phyloP scores from a whole-genome alignment of 1,140 invertebrate genomes.

The Papilio aristodemus region DNA sequence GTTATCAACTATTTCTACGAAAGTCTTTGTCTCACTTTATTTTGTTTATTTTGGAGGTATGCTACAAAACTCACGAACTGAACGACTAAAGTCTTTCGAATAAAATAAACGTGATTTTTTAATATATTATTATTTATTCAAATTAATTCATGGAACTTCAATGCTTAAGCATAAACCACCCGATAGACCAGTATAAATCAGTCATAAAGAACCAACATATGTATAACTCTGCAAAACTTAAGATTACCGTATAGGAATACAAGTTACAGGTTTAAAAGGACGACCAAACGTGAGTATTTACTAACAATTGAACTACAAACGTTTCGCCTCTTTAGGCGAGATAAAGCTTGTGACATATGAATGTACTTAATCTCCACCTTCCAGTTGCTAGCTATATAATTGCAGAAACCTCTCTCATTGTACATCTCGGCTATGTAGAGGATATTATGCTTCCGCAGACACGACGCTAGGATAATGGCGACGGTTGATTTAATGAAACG shows the following conservation, averaged over 20 bases:
- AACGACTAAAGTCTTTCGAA: too few relatives aligned
- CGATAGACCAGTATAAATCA: too few relatives aligned
- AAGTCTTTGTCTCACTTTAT: not conserved
- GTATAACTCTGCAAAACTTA: too few relatives aligned
- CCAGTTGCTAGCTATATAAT: slow-evolving; percentile 32
- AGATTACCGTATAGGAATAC: too few relatives aligned
- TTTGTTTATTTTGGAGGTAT: not conserved
- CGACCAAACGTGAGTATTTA: not conserved
- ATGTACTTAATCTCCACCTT: slow-evolving; percentile 33
- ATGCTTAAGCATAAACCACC: too few relatives aligned
- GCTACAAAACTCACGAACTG: not conserved
- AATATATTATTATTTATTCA: too few relatives aligned
- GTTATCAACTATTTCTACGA: slow-evolving; percentile 30
- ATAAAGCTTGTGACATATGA: slow-evolving; percentile 17
- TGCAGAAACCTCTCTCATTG: slow-evolving; percentile 7
- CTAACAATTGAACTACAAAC: too few relatives aligned
- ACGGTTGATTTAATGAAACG: slow-evolving; percentile 6
- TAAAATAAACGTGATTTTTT: too few relatives aligned
- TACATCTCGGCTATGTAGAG: slow-evolving; percentile 33
- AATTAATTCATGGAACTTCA: too few relatives aligned
- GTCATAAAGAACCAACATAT: too few relatives aligned
- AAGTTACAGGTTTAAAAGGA: not conserved
- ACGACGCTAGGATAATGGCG: slow-evolving; percentile 31
- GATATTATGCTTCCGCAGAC: slow-evolving; percentile 54
- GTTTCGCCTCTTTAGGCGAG: not conserved